Base-by-base conservation (phyloP, 1,140 invertebrate genomes). In the Drosophila sucinea region DNA sequence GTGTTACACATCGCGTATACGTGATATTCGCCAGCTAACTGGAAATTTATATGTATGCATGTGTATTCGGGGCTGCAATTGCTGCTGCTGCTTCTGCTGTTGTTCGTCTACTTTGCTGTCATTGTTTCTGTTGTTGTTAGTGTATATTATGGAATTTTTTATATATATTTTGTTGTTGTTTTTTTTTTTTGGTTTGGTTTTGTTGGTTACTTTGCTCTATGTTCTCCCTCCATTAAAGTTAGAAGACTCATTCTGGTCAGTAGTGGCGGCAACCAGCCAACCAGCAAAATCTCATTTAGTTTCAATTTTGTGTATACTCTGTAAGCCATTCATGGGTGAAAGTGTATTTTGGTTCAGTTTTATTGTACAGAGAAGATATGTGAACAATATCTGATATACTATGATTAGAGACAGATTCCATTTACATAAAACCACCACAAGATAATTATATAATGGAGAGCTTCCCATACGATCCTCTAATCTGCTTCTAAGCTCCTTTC, bases 1-100 rank as follows among this genome's bases (percentile, higher is more conserved):
- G 72, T 69, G 58, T 63, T 41, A 62, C 65, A 75, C 73, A 70
- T 76, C 32, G 73, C 73, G 73, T 77, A 77, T 77, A 77, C 73
- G 73, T 77, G 73, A 77, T 76, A 60, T 77, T 77, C 73, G 63
- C 66, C 40, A 33, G 76, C 55, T 73, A 60, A 66, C 68, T 58
- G 23, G 62, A 62, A 77, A 77, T 77, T 60, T 77, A 77, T 77
- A 60, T 58, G 73, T 11, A 38, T 35, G 33, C 33, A 38, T 38
- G 10, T 67, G 41, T 76, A 65, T 57, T 25, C 44, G 30, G 7
- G 30, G 7, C 54, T 62, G 44, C 60, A 62, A 62, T 62, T 62
- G 60, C 17, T 17, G 17, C 17, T 17, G 17, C 17, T 17, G 17
- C 17, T 17, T 17, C 17, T 17, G 17, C 17, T 17, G 40, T 30